Conservation (phyloP, 2,888 invertebrate genomes). For the Sturmia bella region DNA sequence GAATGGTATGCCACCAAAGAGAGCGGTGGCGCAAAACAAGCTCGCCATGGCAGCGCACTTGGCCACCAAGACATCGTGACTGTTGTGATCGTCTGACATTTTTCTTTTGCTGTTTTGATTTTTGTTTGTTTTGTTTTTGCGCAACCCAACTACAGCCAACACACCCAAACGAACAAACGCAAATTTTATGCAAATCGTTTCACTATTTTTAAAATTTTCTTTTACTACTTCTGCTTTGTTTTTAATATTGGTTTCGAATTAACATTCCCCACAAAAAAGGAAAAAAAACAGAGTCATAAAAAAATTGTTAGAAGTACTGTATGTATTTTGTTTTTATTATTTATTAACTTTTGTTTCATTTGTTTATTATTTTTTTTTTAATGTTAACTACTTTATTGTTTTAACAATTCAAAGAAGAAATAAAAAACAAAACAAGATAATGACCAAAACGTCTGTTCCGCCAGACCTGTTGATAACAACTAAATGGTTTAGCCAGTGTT, state of each 20-base stretch:
- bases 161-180: neutral
- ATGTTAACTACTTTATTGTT: slow-evolving; percentile 15
- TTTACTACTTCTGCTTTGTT: neutral
- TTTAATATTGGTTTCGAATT: neutral
- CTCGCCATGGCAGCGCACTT: slow-evolving; percentile 91
- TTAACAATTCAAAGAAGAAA: slow-evolving; percentile 7
- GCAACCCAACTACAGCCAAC: neutral
- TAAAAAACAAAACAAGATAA: neutral
- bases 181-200: slow-evolving; percentile 31
- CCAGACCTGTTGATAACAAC: slow-evolving; percentile 55
- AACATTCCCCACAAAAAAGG: slow-evolving; percentile 21
- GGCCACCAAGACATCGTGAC: slow-evolving; percentile 84
- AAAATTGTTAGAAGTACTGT: no score
- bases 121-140: slow-evolving; percentile 11
- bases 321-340: neutral
- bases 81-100: slow-evolving; percentile 74
- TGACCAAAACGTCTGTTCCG: slow-evolving; percentile 29
- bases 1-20: slow-evolving; percentile 89
- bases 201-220: slow-evolving; percentile 18
- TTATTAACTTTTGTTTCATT: slow-evolving; percentile 16
- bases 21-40: slow-evolving; percentile 88
- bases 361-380: slow-evolving; percentile 7
- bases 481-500: slow-evolving; percentile 48
- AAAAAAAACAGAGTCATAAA: no score
- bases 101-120: slow-evolving; percentile 13